Evolutionary conservation across 2,113 vertebrate species (phyloP).

Genomic region (Calidris pugnax): DNA sequence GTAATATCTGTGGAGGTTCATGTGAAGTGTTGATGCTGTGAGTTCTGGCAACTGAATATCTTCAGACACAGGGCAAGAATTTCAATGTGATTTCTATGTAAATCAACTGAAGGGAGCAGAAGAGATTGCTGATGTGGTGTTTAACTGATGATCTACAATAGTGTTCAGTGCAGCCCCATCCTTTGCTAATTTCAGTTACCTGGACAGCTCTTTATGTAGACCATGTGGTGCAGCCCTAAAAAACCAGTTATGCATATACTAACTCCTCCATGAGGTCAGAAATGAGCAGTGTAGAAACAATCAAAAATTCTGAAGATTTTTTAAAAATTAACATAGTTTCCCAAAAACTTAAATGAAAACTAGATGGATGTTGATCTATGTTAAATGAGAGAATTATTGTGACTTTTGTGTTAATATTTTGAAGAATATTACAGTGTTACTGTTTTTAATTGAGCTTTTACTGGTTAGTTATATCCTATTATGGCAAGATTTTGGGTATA

Average conservation of each 20-base stretch:
- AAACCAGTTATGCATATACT: not conserved
- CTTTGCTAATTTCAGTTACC: not conserved
- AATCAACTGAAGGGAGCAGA: not conserved
- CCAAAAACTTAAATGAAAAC: not conserved
- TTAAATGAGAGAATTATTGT: not conserved
- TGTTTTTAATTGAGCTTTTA: not conserved
- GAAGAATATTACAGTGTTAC: not conserved
- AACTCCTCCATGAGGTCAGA: not conserved
- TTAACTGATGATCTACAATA: not conserved
- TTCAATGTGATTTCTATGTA: not conserved
- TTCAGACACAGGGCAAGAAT: not conserved
- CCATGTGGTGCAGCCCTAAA: not conserved
- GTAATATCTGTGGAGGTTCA: not conserved
- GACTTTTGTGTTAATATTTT: not conserved
- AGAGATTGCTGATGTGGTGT: not conserved
- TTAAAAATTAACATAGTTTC: not conserved
- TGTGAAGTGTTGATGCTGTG: fast-evolving
- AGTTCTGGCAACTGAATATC: not conserved
- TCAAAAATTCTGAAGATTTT: not conserved
- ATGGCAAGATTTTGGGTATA: not conserved
- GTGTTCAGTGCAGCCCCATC: not conserved
- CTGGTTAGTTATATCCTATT: not conserved
- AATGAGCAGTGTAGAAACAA: not conserved
- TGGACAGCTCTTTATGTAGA: not conserved
- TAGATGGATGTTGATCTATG: not conserved